Evolutionary conservation across 2,888 invertebrate genomes (phyloP), one percentile per base, ranked within the genome.

Genomic region (Tiliacea citrago): DNA sequence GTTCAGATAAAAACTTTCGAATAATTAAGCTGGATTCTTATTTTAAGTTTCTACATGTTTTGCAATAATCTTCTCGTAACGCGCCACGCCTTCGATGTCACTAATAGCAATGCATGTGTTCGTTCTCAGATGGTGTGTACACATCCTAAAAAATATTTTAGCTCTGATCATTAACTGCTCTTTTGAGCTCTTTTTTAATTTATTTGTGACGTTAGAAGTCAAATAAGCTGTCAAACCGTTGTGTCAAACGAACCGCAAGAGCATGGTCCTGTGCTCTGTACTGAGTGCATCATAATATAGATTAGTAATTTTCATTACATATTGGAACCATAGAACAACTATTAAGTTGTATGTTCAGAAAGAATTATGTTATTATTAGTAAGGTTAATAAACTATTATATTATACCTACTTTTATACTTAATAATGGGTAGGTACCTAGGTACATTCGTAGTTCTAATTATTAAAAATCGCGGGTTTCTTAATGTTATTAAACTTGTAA

Each of bases 361-460:
- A 45, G 1, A 73, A 39, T 45, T 53, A 21, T 47, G 18, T 71
- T 53, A 21, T 66, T 29, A 53, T 66, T 29, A 42, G 1, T 47
- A 57, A 24, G 24, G 16, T 69, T 58, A 51, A 12, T 16, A 51
- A 47, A 16, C 9, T 29, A 60, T 6, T 45, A 35, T 13, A 39
- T 10, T 24, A 9, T n/a, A 61, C 35, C 10, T 60, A 61, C n/a
- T 35, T 47, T n/a, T 35, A 24, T 12, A 47, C 21, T 12, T 45
- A 60, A 24, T 72, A 61, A 2, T 45, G 29, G 0, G 0, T 65
- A 65, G 29, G 18, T 53, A 53, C 13, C 16, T 60, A 61, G 1
- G 35, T 62, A 58, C 5, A 49, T 63, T 45, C 18, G 12, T 65
- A 58, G 35, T 75, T 24, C 18, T 73, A 62, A 53, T 65, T 8